Evolutionary conservation across 2,113 vertebrate species (phyloP), one percentile per base, ranked within the genome.

Genomic region (Chloroceryle aenea): DNA sequence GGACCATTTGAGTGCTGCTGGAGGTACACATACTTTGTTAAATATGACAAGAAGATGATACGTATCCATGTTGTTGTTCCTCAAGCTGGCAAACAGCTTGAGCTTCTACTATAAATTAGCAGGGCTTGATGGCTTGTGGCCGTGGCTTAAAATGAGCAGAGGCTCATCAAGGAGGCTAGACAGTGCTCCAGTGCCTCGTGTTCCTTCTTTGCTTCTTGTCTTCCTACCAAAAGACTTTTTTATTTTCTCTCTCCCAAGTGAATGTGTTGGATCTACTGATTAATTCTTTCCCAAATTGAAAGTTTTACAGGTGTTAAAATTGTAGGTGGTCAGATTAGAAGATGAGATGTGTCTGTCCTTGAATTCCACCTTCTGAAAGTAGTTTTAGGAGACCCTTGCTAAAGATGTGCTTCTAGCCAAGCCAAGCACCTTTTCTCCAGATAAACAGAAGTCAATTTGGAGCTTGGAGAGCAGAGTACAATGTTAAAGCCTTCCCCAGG

Each of bases 201-300:
- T 75, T 67, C 45, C 68, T 85, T 29, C 59, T 86, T 66, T 67
- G 29, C 19, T 56, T 56, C 50, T 48, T 62, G 40, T 14, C n/a
- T 66, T 77, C 32, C 76, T 92, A 83, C 36, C 40, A 18, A 10
- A 84, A 36, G 15, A 26, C 36, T 10, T 73, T 1, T 0, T 73
- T 73, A 30, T 53, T 88, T 74, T 71, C 22, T 29, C 20, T 20
- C 22, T 80, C 45, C 22, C 38, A 59, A 45, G 34, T 45, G 63
- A 53, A 25, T 0, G 0, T n/a, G 26, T 69, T 90, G 38, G 55
- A 76, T 34, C 29, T 62, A 26, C 34, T 1, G 1, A 77, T 66
- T 73, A 71, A 63, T 83, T 85, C 12, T 66, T 72, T 48, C 56
- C 50, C 50, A 74, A 3, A 25, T 6, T 4, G 50, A 86, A 85